Percentiles rank a stretch among this genome's conserved stretches.
Evolutionary conservation across 1,140 invertebrate species (phyloP).

Genomic region (Dreissena rostriformis): DNA sequence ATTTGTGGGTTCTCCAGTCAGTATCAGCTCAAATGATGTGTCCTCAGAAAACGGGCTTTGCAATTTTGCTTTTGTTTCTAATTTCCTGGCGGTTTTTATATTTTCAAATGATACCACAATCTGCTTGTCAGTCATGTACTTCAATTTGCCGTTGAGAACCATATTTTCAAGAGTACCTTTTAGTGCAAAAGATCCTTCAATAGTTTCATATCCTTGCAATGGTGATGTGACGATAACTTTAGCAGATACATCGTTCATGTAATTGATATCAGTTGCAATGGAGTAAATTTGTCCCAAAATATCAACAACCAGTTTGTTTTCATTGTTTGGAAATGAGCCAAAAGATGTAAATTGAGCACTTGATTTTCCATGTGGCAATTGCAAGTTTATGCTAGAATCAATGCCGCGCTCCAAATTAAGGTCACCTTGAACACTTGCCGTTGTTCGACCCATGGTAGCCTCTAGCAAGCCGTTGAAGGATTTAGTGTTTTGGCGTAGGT

Average conservation of each 20-base stretch:
- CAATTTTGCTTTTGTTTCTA: slow-evolving; percentile 18
- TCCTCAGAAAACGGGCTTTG: slow-evolving; percentile 49
- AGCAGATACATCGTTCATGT: background rate
- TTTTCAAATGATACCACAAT: slow-evolving; percentile 24
- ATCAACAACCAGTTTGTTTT: slow-evolving; percentile 1
- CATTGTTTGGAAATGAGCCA: slow-evolving; percentile 22
- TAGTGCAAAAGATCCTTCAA: background rate
- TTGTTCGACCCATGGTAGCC: too few species aligned
- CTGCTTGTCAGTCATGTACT: slow-evolving; percentile 24
- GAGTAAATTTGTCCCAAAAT: slow-evolving; percentile 13
- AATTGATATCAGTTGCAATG: background rate
- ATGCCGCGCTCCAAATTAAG: background rate
- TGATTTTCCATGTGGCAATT: background rate
- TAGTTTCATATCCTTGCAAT: slow-evolving; percentile 7
- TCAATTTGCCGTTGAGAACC: background rate
- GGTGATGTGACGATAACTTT: background rate
- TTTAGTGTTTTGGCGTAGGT: too few species aligned
- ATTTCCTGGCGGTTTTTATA: background rate
- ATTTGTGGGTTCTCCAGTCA: slow-evolving; percentile 14
- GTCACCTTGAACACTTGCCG: background rate
- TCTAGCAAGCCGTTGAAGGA: too few species aligned
- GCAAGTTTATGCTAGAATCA: background rate
- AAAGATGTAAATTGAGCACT: slow-evolving; percentile 11
- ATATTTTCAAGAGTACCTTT: background rate
- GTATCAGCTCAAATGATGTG: slow-evolving; percentile 22